Conservation (phyloP, 2,888 invertebrate species). For the Drosophila pegasa region DNA sequence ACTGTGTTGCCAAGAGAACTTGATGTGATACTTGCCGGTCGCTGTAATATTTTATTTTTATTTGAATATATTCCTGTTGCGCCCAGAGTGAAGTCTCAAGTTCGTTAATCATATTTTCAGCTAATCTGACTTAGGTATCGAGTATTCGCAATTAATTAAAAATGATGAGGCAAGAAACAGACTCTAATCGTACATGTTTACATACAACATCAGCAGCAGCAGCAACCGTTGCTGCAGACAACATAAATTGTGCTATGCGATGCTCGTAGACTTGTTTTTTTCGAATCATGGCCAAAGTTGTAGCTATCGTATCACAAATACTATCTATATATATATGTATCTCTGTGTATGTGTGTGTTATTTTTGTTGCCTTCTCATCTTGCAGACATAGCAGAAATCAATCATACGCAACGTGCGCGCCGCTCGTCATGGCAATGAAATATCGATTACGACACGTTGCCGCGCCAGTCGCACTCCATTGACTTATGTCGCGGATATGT, state of each 20-base stretch:
- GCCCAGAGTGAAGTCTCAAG: neutral
- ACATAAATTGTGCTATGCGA: conserved; percentile 23
- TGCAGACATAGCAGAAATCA: conserved; percentile 59
- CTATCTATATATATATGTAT: conserved; percentile 1
- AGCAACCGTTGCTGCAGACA: conserved; percentile 41
- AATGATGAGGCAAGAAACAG: conserved; percentile 31
- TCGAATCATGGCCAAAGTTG: conserved; percentile 42
- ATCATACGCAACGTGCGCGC: conserved; percentile 73
- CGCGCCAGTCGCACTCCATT: conserved; percentile 44
- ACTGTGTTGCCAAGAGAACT: conserved; percentile 13
- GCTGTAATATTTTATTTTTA: too few relatives aligned
- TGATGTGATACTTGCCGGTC: neutral
- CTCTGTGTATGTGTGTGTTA: conserved; percentile 12
- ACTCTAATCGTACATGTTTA: conserved; percentile 9
- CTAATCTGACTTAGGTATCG: conserved; percentile 2
- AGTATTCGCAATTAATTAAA: conserved; percentile 34
- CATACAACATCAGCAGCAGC: conserved; percentile 25
- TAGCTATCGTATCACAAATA: conserved; percentile 22
- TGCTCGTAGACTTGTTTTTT: conserved; percentile 26
- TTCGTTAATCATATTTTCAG: conserved; percentile 18
- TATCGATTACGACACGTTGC: conserved; percentile 75
- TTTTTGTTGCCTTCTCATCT: conserved; percentile 34
- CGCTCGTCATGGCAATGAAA: conserved; percentile 70
- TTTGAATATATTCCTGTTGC: neutral
- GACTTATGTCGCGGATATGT: conserved; percentile 58